phyloP scores from a whole-genome alignment of 2,797 vertebrate genomes.

The Xenops minutus region DNA sequence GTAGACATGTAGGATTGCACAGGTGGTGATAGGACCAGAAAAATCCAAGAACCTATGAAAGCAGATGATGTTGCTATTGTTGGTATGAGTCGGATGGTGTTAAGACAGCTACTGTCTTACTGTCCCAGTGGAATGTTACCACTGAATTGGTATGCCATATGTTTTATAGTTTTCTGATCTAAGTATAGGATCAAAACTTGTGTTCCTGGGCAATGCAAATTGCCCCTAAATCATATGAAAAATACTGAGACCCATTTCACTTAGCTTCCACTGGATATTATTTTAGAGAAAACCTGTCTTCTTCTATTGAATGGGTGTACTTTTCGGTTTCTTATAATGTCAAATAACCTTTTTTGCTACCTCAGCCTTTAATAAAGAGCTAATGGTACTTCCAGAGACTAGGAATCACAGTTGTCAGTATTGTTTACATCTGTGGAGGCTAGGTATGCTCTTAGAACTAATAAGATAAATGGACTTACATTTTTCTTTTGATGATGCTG shows the following conservation, averaged over 20 bases:
- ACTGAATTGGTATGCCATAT: neutral
- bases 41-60: neutral
- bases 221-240: neutral
- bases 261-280: neutral
- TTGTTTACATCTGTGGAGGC: neutral
- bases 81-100: neutral
- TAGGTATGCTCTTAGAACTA: neutral
- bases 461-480: neutral
- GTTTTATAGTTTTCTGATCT: neutral
- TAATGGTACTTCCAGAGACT: neutral
- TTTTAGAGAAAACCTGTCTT: neutral
- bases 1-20: neutral
- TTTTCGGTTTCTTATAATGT: neutral
- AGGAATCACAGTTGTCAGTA: neutral
- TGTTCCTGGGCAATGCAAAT: neutral
- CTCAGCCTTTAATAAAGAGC: neutral
- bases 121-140: neutral
- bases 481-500: neutral
- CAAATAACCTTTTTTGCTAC: neutral
- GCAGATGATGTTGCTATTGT: neutral
- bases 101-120: neutral
- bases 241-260: neutral
- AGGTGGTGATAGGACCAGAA: neutral
- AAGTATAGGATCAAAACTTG: neutral
- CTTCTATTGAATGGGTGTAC: neutral